phyloP scores from a whole-genome alignment of 2,113 vertebrate genomes.

The Trichomycterus rosablanca region DNA sequence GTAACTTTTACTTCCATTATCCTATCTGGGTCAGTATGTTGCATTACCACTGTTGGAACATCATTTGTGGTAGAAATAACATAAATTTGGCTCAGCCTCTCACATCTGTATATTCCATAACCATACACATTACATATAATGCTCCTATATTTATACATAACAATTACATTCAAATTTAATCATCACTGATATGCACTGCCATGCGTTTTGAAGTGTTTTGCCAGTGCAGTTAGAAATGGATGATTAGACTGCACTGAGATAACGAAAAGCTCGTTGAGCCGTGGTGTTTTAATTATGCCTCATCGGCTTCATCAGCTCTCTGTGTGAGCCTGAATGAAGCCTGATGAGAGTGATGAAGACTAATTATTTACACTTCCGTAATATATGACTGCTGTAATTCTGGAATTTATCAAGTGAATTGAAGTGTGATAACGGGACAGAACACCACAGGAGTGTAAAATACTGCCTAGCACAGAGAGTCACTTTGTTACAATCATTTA shows the following conservation, averaged over 20 bases:
- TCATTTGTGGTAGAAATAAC: background rate
- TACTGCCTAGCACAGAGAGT: too few relatives aligned
- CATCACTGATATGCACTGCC: background rate
- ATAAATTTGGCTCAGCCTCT: background rate
- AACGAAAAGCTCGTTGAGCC: conserved; percentile 54
- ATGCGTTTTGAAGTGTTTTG: background rate
- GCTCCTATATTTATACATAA: background rate
- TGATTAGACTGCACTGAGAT: conserved; percentile 40
- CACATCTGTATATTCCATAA: too few relatives aligned
- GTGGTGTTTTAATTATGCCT: conserved; percentile 60
- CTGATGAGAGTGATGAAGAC: conserved; percentile 55
- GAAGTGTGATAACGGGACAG: too few relatives aligned
- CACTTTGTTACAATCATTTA: too few relatives aligned
- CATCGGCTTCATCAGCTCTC: conserved; percentile 48
- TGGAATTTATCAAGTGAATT: too few relatives aligned
- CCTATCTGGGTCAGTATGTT: too few relatives aligned
- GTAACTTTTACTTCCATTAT: too few relatives aligned
- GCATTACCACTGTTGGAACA: too few relatives aligned
- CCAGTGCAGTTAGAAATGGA: conserved; percentile 31
- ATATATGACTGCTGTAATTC: too few relatives aligned
- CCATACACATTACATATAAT: background rate
- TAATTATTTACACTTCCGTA: conserved; percentile 49
- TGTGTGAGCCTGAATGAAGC: conserved; percentile 45
- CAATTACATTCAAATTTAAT: too few relatives aligned
- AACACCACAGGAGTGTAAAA: too few relatives aligned